Conservation (phyloP, 1,140 invertebrate genomes). For the Hycleus phaleratus region DNA sequence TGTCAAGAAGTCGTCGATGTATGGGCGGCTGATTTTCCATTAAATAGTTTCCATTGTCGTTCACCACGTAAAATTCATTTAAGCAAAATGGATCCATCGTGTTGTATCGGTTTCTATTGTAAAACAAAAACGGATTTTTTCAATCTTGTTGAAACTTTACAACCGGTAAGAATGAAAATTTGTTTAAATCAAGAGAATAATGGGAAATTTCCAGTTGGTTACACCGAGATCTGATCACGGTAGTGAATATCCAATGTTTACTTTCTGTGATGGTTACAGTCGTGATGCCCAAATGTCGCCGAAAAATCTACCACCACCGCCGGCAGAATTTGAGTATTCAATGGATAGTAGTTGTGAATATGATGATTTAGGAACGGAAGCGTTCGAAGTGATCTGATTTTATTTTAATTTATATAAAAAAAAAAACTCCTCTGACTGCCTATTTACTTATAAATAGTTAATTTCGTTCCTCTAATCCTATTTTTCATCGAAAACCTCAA, state of each 20-base stretch:
- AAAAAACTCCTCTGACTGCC: not conserved
- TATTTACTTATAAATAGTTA: no score
- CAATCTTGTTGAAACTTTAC: constrained; percentile 61
- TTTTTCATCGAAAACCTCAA: no score
- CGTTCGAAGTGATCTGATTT: constrained; percentile 56
- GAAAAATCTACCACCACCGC: constrained; percentile 39
- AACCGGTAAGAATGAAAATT: constrained; percentile 44
- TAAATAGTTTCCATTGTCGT: constrained; percentile 76
- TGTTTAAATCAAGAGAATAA: no score
- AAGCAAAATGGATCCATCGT: constrained; percentile 88
- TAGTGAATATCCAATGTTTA: constrained; percentile 72
- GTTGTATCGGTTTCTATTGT: constrained; percentile 87
- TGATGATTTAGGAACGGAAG: constrained; percentile 53
- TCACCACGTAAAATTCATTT: constrained; percentile 81
- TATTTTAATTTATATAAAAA: not conserved
- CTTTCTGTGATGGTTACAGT: constrained; percentile 63
- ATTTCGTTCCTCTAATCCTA: no score
- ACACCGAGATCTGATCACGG: constrained; percentile 47
- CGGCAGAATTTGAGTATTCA: constrained; percentile 47
- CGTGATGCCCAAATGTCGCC: constrained; percentile 45
- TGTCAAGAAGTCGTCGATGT: constrained; percentile 85
- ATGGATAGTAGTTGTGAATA: constrained; percentile 40
- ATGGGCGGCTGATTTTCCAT: constrained; percentile 60
- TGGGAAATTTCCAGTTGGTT: constrained; percentile 46
- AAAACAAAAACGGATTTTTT: constrained; percentile 68